phyloP scores from a whole-genome alignment of 2,797 vertebrate genomes.

The Chelidonichthys spinosus region DNA sequence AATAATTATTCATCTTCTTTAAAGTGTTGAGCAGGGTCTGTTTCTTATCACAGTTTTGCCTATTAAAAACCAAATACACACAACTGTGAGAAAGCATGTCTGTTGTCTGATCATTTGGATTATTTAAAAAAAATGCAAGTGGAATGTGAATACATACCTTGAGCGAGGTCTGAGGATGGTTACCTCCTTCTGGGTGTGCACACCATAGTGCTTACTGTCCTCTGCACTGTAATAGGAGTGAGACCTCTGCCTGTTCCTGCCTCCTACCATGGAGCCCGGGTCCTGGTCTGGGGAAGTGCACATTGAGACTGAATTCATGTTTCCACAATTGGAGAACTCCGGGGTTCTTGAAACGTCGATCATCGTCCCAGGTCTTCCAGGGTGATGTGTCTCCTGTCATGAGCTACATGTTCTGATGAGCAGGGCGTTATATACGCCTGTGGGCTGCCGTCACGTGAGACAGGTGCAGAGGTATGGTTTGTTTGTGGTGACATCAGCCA shows the following conservation, averaged over 20 bases:
- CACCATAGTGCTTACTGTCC: slow-evolving; percentile 51
- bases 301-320: slow-evolving; percentile 51
- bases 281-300: slow-evolving; percentile 46
- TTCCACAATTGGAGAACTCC: slow-evolving; percentile 65
- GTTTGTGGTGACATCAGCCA: slow-evolving; percentile 61
- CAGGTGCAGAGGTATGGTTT: slow-evolving; percentile 39
- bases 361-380: slow-evolving; percentile 58
- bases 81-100: background rate
- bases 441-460: slow-evolving; percentile 49
- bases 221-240: slow-evolving; percentile 70
- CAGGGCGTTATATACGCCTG: slow-evolving; percentile 64
- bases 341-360: slow-evolving; percentile 60
- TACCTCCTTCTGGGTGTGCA: slow-evolving; percentile 46
- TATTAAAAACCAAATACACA: background rate
- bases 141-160: slow-evolving; percentile 63
- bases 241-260: slow-evolving; percentile 70
- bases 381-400: slow-evolving; percentile 13
- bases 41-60: background rate
- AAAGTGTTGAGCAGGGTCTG: background rate
- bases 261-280: slow-evolving; percentile 33
- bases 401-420: slow-evolving; percentile 1
- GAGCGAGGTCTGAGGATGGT: slow-evolving; percentile 76
- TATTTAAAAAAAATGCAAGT: background rate
- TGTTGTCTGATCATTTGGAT: background rate
- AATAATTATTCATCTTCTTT: background rate